Evolutionary conservation across 1,140 invertebrate genomes (phyloP), one percentile per base, ranked within the genome.

Genomic region (Leptinotarsa texana): DNA sequence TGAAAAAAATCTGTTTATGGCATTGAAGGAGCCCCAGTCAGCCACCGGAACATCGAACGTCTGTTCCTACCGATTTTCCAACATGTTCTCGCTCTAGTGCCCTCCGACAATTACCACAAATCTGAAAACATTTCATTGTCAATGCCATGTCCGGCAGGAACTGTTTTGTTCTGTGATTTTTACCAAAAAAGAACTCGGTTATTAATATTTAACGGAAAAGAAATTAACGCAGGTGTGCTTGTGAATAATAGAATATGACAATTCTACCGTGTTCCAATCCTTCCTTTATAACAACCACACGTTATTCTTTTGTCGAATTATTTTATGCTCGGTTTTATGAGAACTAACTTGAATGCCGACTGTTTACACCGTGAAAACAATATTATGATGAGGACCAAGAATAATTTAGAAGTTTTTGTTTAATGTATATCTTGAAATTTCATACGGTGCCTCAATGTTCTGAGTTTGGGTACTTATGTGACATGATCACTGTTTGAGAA

Each of bases 151-250:
- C 48, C 69, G 69, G 69, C 48, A 47, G 51, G 48, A 47, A 70
- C 18, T 70, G 69, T 70, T 70, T 70, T 70, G 69, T 70, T 49
- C 51, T 57, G 51, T 70, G n/a, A 51, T 57, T 51, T 70, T 51
- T 67, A 51, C 69, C 48, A 18, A 48, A 48, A 33, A 51, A 57
- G 17, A 17, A 24, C 33, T 22, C 17, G 42, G 48, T 70, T 70
- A 70, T 70, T 70, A 70, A 42, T 70, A 48, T 57, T 42, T 49
- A 70, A 70, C 69, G 69, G 69, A 70, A 67, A 70, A 70, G 69
- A 70, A 42, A 70, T 70, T 57, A 24, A 27, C 8, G 69, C 69
- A 70, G 69, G 69, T 70, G 69, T 49, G 47, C 69, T 70, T 49
- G 18, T 70, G 17, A 70, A 48, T 51, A 67, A 67, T 67, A 67